Evolutionary conservation across 2,888 invertebrate genomes (phyloP).

Genomic region (Geophilus truncorum): DNA sequence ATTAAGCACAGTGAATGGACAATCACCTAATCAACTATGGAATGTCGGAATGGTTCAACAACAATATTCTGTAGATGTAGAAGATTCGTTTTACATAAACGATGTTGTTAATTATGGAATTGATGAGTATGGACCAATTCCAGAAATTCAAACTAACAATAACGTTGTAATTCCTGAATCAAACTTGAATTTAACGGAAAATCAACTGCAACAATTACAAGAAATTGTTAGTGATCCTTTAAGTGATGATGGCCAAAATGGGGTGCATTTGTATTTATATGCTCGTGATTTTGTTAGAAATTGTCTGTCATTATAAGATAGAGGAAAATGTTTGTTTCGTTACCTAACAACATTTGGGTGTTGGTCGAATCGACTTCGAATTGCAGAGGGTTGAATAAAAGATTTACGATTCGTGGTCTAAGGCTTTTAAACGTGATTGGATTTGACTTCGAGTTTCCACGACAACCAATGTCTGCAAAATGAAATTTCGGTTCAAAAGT

Average conservation of each 20-base stretch:
- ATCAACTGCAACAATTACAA: no score
- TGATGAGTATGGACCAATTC: not conserved
- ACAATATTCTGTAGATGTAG: not conserved
- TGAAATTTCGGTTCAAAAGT: no score
- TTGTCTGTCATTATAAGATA: no score
- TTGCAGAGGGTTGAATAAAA: conserved; percentile 74
- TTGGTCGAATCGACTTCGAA: conserved; percentile 79
- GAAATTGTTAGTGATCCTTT: no score
- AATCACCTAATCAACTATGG: not conserved
- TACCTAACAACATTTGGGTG: conserved; percentile 75
- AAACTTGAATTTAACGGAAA: not conserved
- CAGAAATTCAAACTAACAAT: not conserved
- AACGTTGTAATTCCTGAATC: not conserved
- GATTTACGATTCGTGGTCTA: conserved; percentile 69
- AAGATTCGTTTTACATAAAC: not conserved
- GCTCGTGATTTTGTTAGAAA: no score
- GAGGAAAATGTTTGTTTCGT: no score
- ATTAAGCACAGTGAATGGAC: not conserved
- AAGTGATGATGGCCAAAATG: no score
- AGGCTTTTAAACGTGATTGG: conserved; percentile 48
- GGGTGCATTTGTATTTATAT: no score
- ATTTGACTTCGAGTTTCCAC: conserved; percentile 18
- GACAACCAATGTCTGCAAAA: conserved; percentile 32
- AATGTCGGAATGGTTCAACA: not conserved
- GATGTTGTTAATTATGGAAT: not conserved